Base-by-base conservation (phyloP, 2,888 invertebrate genomes). In the Trachelus tabidus region DNA sequence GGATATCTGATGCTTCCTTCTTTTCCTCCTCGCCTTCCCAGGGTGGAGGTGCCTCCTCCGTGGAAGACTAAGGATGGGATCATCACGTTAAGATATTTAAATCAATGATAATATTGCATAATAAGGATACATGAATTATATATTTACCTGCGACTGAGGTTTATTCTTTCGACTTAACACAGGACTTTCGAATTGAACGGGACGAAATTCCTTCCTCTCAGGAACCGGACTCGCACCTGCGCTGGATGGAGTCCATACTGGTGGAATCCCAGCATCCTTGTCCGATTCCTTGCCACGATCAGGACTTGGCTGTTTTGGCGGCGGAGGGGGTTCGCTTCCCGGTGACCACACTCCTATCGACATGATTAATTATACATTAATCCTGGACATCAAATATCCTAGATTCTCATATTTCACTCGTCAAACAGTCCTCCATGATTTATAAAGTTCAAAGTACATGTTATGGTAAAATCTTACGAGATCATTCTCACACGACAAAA, bases 191-290 rank as follows among this genome's bases (percentile, higher is more conserved):
- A 96, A 96, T 85, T 92, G 95, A 75, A 97, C 95, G 9, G 97
- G 96, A 81, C 96, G 94, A 92, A 97, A 97, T 90, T 95, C 94
- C 92, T 96, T 97, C 85, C 96, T 93, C 84, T 95, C 95, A 37
- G 94, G 92, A 76, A 94, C 94, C 69, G 97, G 97, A 87, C 96
- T 96, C 68, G 96, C 94, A 82, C 93, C 94, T 75, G 95, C 94
- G 88, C 93, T 94, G 85, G 94, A 94, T 15, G 97, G 97, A 37
- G 95, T 95, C 97, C 97, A 97, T 84, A 97, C 93, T 33, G 96
- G 94, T 74, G 94, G 94, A 78, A 95, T 93, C 76, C 95, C 94
- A 82, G 94, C 93, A 89, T 92, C 92, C 86, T 91, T 91, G 75
- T 93, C 85, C 93, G 93, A 81, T 90, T 92, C 88, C 92, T 92